Evolutionary conservation across 2,888 invertebrate species (phyloP), one percentile per base, ranked within the genome.

Genomic region (Synanthedon tipuliformis): DNA sequence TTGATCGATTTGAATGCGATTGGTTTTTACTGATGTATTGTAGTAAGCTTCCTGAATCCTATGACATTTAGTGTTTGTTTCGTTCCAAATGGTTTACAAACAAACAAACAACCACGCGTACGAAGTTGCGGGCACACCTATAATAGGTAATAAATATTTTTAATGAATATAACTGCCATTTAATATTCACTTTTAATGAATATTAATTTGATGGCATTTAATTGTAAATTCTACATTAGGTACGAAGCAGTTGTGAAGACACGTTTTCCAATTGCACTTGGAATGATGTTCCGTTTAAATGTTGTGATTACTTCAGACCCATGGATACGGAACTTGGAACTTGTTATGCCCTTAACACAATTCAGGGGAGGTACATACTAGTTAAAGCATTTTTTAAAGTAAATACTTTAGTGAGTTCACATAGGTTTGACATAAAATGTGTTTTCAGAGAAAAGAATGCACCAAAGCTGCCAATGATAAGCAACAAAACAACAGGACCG

Each of bases 281-380:
- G 92, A 92, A 92, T 62, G 80, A 81, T 1, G 64, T 75, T 16
- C 66, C 71, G 3, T 92, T 93, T 60, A 88, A 90, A 48, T 93
- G 93, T 63, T 93, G 93, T 66, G 74, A 82, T 51, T 90, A 90
- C 68, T 93, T 93, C 61, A 80, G 83, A 52, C 85, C 87, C 12
- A 82, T 93, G 73, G 89, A 92, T 58, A 92, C 92, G 0, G 93
- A 93, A 67, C 69, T 92, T 51, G 93, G 93, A 0, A 81, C 84
- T 51, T 93, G 93, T 65, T 92, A 88, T 66, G 89, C 88, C 27
- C 88, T 92, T 11, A 93, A 93, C 62, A 90, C 91, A 1, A 78
- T 90, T 53, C 93, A 93, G 71, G 83, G 87, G 57, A 87, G 82
- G 90, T 89, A 71, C 65, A 0, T 3, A 34, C 4, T 50, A 27